Base-by-base conservation (phyloP, 2,797 vertebrate species). In the Enteromius anoplus region DNA sequence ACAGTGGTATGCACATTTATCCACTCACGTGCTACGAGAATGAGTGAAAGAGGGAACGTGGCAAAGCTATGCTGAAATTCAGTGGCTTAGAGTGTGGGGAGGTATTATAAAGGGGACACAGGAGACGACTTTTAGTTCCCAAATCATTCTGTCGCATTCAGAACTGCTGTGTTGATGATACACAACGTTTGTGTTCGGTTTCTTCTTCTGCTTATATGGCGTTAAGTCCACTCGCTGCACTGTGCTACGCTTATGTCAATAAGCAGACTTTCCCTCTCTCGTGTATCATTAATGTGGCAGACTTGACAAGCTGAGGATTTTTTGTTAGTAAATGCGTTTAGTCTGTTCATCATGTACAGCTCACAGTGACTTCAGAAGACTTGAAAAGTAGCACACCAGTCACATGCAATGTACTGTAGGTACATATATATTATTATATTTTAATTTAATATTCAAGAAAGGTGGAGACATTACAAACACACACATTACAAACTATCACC, bases 21-120 rank as follows among this genome's bases (percentile, higher is more conserved):
- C 37, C 72, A 70, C 75, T 86, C 73, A 77, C 5, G 15, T 32
- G 26, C 75, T 77, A 47, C 32, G 58, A 77, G 75, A 77, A 47
- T 19, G 40, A 64, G n/a, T 29, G 37, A 62, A 37, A 19, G 8
- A 14, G 55, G 64, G 49, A 73, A 53, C 1, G 47, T 53, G 10
- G 47, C 47, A 73, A 73, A 53, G n/a, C 29, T 4, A 75, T 37
- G 26, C 26, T 32, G 40, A 70, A 45, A 70, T 70, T 14, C n/a
- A 45, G 19, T 45, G 32, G 17, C 34, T 68, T 34, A 37, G 19
- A 45, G 10, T 70, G 37, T 70, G 40, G 2, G 40, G 68, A 26
- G 11, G 14, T 32, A 32, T 17, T 64, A 64, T 32, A 64, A 64
- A 64, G 26, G 14, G 60, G 26, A 45, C 37, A n/a, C 1, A 19